These are phyloP conservation scores for Drosophila quadrilineata DNA, from an alignment of 1,140 invertebrate genomes.

Conservation along the genomic window DNA sequence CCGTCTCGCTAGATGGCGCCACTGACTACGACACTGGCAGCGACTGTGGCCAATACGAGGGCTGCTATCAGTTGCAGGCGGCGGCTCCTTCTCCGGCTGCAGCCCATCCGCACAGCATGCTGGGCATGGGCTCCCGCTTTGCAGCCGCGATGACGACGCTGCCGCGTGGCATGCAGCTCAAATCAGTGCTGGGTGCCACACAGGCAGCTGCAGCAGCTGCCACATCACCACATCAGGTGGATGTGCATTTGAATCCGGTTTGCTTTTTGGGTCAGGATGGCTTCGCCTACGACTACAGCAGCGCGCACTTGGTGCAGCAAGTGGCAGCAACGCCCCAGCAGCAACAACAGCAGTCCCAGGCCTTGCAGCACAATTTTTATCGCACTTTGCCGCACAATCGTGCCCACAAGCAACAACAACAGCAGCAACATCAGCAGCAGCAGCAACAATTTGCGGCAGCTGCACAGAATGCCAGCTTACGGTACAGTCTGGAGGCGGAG, in stretches of 20 bases:
- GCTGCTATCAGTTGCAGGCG: constrained; percentile 76
- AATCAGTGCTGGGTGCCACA: constrained; percentile 44
- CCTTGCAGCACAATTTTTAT: constrained; percentile 84
- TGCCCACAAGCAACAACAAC: constrained; percentile 82
- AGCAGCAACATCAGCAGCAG: constrained; percentile 81
- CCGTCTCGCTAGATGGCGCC: constrained; percentile 80
- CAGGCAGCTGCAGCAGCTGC: constrained; percentile 1
- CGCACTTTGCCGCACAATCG: constrained; percentile 87
- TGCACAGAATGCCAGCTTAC: constrained; percentile 83
- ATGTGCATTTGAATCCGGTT: constrained; percentile 86
- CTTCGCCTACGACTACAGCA: constrained; percentile 90
- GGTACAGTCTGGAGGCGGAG: constrained; percentile 87
- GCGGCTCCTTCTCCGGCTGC: too few relatives aligned
- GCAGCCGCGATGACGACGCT: constrained; percentile 82
- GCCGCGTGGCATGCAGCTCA: constrained; percentile 81
- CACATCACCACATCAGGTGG: constrained; percentile 84
- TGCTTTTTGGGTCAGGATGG: constrained; percentile 88
- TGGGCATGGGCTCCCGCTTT: constrained; percentile 59
- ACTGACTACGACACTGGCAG: constrained; percentile 71
- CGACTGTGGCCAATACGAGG: constrained; percentile 78
- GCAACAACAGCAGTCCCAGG: constrained; percentile 46
- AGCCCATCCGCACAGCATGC: constrained; percentile 46
- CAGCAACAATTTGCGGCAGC: constrained; percentile 82
- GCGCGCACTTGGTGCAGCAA: constrained; percentile 67
- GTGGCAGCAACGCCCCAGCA: constrained; percentile 38